Conservation (phyloP, 2,797 vertebrate species). For the Lindbergichthys nudifrons region DNA sequence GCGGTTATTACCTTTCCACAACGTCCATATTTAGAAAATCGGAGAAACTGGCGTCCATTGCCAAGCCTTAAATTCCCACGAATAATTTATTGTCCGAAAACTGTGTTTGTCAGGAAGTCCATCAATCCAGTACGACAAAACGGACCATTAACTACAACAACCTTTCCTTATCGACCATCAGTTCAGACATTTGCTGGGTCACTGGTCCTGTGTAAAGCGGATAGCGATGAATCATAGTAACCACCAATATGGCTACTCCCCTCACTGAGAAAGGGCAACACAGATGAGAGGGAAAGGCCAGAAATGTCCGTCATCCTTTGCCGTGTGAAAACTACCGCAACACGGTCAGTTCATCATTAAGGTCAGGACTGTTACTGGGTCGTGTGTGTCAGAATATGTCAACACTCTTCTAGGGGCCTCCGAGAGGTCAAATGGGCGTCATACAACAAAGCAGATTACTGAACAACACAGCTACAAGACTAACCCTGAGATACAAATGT, state of each 20-base stretch:
- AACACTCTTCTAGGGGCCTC: conserved; percentile 51
- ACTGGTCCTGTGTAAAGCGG: conserved; percentile 12
- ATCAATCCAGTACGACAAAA: conserved; percentile 11
- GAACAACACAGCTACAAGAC: conserved; percentile 43
- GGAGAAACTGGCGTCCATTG: neutral
- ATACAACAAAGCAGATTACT: conserved; percentile 62
- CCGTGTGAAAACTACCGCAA: conserved; percentile 26
- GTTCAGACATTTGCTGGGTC: conserved; percentile 1
- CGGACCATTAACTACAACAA: neutral
- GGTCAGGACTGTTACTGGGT: conserved; percentile 35
- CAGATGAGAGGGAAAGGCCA: conserved; percentile 49
- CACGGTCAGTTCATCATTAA: conserved; percentile 15
- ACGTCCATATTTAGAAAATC: conserved; percentile 25
- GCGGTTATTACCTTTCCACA: conserved; percentile 41
- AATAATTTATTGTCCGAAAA: conserved; percentile 14
- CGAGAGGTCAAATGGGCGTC: conserved; percentile 68
- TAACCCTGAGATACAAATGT: conserved; percentile 9
- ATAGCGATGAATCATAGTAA: conserved; percentile 8
- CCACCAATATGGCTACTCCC: conserved; percentile 37
- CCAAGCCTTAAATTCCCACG: neutral
- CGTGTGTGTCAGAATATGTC: conserved; percentile 38
- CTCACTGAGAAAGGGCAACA: conserved; percentile 32
- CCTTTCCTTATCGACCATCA: neutral
- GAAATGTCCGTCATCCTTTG: conserved; percentile 43
- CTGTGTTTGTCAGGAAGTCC: conserved; percentile 4